Conservation (phyloP, 2,888 invertebrate genomes). For the Pantelozetes paolii region DNA sequence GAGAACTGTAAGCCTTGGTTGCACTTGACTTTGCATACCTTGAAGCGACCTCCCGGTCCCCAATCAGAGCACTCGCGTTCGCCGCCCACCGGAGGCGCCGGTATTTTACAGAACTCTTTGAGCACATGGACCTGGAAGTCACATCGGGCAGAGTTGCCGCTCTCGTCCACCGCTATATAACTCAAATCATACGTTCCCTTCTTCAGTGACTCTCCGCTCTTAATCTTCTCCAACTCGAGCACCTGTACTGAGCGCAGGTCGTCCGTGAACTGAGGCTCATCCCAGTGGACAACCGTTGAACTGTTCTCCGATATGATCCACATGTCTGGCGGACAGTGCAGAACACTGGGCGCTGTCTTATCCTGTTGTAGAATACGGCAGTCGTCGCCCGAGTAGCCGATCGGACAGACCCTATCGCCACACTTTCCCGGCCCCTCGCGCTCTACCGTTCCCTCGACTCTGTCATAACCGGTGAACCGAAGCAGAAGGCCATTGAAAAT, state of each 20-base stretch:
- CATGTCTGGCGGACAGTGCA: slow-evolving; percentile 86
- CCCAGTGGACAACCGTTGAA: slow-evolving; percentile 83
- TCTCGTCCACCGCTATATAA: slow-evolving; percentile 86
- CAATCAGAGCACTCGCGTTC: slow-evolving; percentile 87
- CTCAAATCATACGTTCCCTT: slow-evolving; percentile 60
- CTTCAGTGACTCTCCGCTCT: slow-evolving; percentile 47
- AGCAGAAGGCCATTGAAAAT: slow-evolving; percentile 76
- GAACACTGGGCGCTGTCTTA: slow-evolving; percentile 76
- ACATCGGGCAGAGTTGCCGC: slow-evolving; percentile 85
- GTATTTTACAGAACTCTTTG: slow-evolving; percentile 82
- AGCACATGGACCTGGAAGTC: slow-evolving; percentile 84
- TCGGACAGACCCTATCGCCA: slow-evolving; percentile 80
- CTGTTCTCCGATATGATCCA: slow-evolving; percentile 92
- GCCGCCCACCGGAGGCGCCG: slow-evolving; percentile 85
- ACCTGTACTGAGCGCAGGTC: slow-evolving; percentile 55
- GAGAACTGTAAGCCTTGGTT: slow-evolving; percentile 80
- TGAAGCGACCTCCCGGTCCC: slow-evolving; percentile 93
- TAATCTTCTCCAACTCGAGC: slow-evolving; percentile 44
- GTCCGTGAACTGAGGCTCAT: slow-evolving; percentile 83
- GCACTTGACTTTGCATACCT: slow-evolving; percentile 86
- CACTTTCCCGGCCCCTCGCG: slow-evolving; percentile 85
- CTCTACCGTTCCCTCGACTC: slow-evolving; percentile 80
- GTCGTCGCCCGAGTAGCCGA: slow-evolving; percentile 77
- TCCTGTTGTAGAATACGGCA: slow-evolving; percentile 79
- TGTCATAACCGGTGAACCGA: slow-evolving; percentile 91